phyloP scores from a whole-genome alignment of 1,140 invertebrate genomes.

The Uloborus diversus region DNA sequence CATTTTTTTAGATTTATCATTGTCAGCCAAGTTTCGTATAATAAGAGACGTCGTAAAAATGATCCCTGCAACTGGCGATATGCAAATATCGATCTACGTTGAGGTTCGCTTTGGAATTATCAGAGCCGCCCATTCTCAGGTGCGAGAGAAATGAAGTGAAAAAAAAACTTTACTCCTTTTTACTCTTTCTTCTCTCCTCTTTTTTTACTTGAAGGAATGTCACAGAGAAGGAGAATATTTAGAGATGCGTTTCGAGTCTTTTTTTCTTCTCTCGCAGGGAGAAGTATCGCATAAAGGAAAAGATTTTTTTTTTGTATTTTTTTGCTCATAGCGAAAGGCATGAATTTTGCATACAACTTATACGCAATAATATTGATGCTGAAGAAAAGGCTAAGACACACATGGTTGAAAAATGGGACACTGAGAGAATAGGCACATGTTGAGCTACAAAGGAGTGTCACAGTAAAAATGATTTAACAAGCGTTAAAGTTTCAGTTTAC shows the following conservation, averaged over 20 bases:
- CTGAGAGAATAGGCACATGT: no score
- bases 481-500: no score
- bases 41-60: conserved; percentile 45
- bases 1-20: conserved; percentile 32
- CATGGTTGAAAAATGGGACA: no score
- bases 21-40: conserved; percentile 24
- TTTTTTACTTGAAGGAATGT: conserved; percentile 27
- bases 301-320: conserved; percentile 16
- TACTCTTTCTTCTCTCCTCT: neutral
- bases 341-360: conserved; percentile 30
- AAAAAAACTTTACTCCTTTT: conserved; percentile 16
- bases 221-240: conserved; percentile 25
- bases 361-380: conserved; percentile 38
- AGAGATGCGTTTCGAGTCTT: conserved; percentile 32
- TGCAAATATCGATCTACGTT: conserved; percentile 39
- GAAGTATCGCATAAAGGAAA: neutral
- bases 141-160: conserved; percentile 48
- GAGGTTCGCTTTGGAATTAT: conserved; percentile 22
- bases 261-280: conserved; percentile 4
- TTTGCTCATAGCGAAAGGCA: conserved; percentile 17
- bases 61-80: conserved; percentile 33
- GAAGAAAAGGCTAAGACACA: no score
- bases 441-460: no score
- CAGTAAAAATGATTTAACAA: no score
- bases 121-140: conserved; percentile 47